Evolutionary conservation across 2,888 invertebrate species (phyloP), one percentile per base, ranked within the genome.

Genomic region (Plemyria rubiginata): DNA sequence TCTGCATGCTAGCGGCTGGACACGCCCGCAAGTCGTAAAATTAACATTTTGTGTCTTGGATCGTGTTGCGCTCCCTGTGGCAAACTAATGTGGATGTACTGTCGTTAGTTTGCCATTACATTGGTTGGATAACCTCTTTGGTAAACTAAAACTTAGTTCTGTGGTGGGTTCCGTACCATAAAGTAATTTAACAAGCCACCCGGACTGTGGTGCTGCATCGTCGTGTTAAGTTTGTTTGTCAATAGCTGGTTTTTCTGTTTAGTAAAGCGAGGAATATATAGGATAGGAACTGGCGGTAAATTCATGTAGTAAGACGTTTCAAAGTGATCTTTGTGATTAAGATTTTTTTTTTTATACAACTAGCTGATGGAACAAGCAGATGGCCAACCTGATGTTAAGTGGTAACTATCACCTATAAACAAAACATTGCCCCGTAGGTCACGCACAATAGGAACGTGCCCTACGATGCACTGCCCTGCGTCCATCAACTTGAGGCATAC

Each of bases 1-100:
- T 82, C 76, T 77, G 77, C 80, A 78, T 76, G 71, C 75, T 67
- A 56, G 67, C 65, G 48, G 59, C 50, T 61, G 62, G 71, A 74
- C 75, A 72, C 71, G 67, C 72, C 73, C 59, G 72, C 66, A 59
- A 45, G 64, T 71, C 59, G 54, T 67, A 67, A 73, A 70, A 77
- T 79, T 77, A 70, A 68, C 74, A 77, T 78, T 65, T 60, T 50
- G 62, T 57, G 56, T 57, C 50, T 50, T 5, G 55, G 56, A 60
- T 65, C 60, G 56, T 60, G 64, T 65, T 60, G 55, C 64, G 46
- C 52, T 32, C 22, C 50, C 16, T 55, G 54, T 50, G 12, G 54
- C 13, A 55, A 65, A 65, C 60, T 54, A 65, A 65, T 60, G 60
- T 56, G 64, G 40, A 60, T 64, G 60, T 54, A 11, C 13, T 13